phyloP scores from a whole-genome alignment of 2,888 invertebrate species.

The Allophyes oxyacanthae region DNA sequence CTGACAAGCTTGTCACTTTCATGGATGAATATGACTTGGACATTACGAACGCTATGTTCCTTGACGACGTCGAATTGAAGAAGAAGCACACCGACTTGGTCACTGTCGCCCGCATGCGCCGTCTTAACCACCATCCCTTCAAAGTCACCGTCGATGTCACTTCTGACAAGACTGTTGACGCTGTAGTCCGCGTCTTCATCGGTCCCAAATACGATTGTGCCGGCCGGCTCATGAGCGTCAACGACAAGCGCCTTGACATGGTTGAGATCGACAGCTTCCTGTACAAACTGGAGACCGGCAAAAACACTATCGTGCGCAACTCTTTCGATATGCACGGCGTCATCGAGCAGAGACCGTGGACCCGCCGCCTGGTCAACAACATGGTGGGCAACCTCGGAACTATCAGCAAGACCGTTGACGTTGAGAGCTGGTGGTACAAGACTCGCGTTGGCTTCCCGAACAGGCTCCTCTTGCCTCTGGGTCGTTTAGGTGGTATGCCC shows the following conservation, averaged over 20 bases:
- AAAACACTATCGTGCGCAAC: constrained; percentile 91
- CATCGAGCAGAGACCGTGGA: constrained; percentile 89
- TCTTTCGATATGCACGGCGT: constrained; percentile 91
- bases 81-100: constrained; percentile 83
- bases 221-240: constrained; percentile 87
- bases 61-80: constrained; percentile 83
- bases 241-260: constrained; percentile 83
- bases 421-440: constrained; percentile 88
- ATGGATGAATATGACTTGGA: constrained; percentile 92
- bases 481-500: constrained; percentile 90
- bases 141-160: constrained; percentile 88
- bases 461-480: constrained; percentile 92
- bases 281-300: constrained; percentile 90
- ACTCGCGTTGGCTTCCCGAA: constrained; percentile 90
- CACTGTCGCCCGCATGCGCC: constrained; percentile 89
- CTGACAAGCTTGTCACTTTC: constrained; percentile 91
- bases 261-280: constrained; percentile 88
- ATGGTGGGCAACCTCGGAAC: constrained; percentile 73
- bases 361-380: constrained; percentile 69
- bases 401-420: constrained; percentile 86
- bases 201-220: constrained; percentile 92
- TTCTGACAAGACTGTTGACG: constrained; percentile 89
- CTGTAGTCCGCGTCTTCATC: constrained; percentile 91
- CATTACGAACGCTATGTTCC: constrained; percentile 90
- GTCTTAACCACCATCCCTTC: constrained; percentile 92